Base-by-base conservation (phyloP, 2,888 invertebrate genomes). In the Sinelater perroti region DNA sequence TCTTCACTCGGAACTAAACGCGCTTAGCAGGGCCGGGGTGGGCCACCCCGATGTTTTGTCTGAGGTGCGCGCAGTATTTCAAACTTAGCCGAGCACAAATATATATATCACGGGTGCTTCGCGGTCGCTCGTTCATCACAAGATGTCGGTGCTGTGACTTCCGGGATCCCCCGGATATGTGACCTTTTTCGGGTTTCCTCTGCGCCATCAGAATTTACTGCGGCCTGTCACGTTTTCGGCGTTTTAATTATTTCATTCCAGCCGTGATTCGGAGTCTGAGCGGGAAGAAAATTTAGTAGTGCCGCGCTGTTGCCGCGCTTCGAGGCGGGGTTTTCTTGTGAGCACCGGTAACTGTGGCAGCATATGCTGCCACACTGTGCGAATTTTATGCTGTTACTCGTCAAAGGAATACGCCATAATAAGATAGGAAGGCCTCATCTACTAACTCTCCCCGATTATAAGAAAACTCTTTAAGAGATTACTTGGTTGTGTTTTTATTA, bases 121-220 rank as follows among this genome's bases (percentile, higher is more conserved):
- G 59, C 24, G 56, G 58, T 62, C 53, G 56, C 45, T 59, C 62
- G 59, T 62, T 56, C 58, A 59, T 62, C 59, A 59, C 56, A 55
- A 58, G 56, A 51, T 62, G 59, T 62, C 58, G 62, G 52, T 58
- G 61, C 46, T 56, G 49, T 53, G 53, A 58, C 56, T 59, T 62
- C 62, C 62, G 59, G 59, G 50, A 55, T 53, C 52, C 42, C 36
- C 44, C 62, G 62, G 56, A 59, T 62, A 56, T 62, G 52, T 57
- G 52, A 47, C 49, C 58, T 56, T 56, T 53, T 56, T 52, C 38
- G 42, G 44, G 38, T 18, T 47, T 49, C 56, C 44, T 17, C 45
- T 40, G 24, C 28, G 31, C 33, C 20, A 20, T 13, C 18, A 11
- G 49, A 55, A 56, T 56, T 56, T 56, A 56, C 49, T 49, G 55